These are phyloP conservation scores for Dinoponera quadriceps DNA, from an alignment of 1,140 invertebrate species.

Conservation along the genomic window DNA sequence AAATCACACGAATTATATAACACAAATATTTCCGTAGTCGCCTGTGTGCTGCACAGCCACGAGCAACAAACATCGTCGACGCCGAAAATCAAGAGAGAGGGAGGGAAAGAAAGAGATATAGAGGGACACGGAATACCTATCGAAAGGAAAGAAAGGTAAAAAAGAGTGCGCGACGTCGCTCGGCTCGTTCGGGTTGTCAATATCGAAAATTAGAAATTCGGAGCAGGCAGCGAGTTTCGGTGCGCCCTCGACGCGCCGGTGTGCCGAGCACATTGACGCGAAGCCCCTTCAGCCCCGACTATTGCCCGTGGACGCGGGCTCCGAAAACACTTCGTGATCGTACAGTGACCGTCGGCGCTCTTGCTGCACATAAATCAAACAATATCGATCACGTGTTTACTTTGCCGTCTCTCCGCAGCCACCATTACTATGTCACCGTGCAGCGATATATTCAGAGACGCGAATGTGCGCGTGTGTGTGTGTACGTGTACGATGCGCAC, in stretches of 20 bases:
- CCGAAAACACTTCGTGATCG: slow-evolving; percentile 68
- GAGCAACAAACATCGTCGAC: slow-evolving; percentile 35
- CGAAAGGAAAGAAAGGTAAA: slow-evolving; percentile 18
- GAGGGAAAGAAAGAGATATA: not conserved
- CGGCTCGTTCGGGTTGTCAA: slow-evolving; percentile 59
- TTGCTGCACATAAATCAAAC: slow-evolving; percentile 69
- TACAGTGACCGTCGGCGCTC: slow-evolving; percentile 54
- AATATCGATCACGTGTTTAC: slow-evolving; percentile 73
- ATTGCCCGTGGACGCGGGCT: slow-evolving; percentile 60
- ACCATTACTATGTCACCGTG: slow-evolving; percentile 60
- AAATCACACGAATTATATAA: slow-evolving; percentile 48
- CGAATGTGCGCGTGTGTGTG: too few relatives aligned
- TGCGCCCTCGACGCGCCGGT: not conserved
- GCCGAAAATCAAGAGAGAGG: slow-evolving; percentile 32
- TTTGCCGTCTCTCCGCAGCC: slow-evolving; percentile 47
- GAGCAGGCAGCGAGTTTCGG: slow-evolving; percentile 45
- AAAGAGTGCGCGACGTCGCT: slow-evolving; percentile 21
- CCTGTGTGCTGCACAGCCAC: not conserved
- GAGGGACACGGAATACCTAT: not conserved
- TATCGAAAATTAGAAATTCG: slow-evolving; percentile 74
- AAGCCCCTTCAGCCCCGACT: slow-evolving; percentile 36
- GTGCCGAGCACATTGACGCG: slow-evolving; percentile 20
- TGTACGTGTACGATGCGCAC: not conserved
- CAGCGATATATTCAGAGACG: slow-evolving; percentile 34
- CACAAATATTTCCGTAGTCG: slow-evolving; percentile 45